Evolutionary conservation across 2,888 invertebrate species (phyloP), one percentile per base, ranked within the genome.

Genomic region (Tipula helvola): DNA sequence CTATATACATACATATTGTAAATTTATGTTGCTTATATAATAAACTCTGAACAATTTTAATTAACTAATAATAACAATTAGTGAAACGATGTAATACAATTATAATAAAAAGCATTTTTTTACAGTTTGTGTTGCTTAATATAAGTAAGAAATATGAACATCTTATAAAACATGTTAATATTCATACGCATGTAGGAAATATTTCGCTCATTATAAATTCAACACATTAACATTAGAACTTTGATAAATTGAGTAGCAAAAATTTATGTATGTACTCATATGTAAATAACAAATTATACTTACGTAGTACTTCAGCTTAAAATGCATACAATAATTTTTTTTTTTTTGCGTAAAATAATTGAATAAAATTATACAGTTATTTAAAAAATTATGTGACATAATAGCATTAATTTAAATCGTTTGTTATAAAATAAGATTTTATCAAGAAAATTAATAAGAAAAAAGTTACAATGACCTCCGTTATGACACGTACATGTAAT

Each of bases 1-100:
- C 39, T 57, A 28, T 71, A 28, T 71, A 28, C 10, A 28, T 28
- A 71, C 71, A 71, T 28, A 71, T 71, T 71, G 18, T 71, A 18
- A 71, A 71, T 28, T 71, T 71, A 71, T 71, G 71, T 71, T 28
- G 28, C 71, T 71, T 57, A 3, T 47, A 57, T 18, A 71, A 71
- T 28, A 71, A 71, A 18, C 71, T 71, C 18, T 28, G 28, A 28
- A 71, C 71, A 71, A 71, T 71, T 71, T 71, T 71, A 71, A 71
- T 71, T 71, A 71, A 71, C 71, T 71, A 71, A 71, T 71, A 71
- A 71, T 71, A 71, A 71, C 71, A 71, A 71, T 71, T 71, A 71
- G 71, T 28, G 18, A 28, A 71, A 71, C 71, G 71, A 71, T 71
- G 28, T 71, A 71, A 71, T 71, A 71, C 71, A 71, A 71, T 71